Evolutionary conservation across 2,113 vertebrate species (phyloP), one percentile per base, ranked within the genome.

Genomic region (Proteles cristata): DNA sequence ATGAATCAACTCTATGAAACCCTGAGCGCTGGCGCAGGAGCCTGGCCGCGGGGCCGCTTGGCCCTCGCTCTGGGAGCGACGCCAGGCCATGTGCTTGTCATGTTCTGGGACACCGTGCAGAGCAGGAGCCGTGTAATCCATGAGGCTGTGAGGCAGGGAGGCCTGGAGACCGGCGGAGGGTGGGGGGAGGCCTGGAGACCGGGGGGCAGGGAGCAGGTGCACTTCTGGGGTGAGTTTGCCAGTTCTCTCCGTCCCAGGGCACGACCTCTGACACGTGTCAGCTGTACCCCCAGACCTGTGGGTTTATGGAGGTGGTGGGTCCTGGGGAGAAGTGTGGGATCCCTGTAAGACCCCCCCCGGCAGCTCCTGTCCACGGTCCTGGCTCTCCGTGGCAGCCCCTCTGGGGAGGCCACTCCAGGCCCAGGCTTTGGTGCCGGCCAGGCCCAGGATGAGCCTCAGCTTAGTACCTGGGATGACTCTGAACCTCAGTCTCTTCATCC

Each of bases 61-160:
- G 96, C 87, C 84, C 76, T 0, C 0, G 2, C 35, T 16, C 35
- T 0, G 1, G 82, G 50, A 39, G 25, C 10, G 0, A 14, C 5
- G 39, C 96, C 98, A 97, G 90, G 90, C 92, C 55, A 80, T 86
- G 50, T 97, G 97, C 96, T 96, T 65, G 95, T 97, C 95, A 69
- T 95, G 96, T 98, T 98, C 97, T 94, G 94, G 97, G 97, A 98
- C 93, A 94, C 83, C 2, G 8, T 50, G 58, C 43, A 23, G 25
- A 43, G 87, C 53, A 3, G 35, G 53, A 28, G 26, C 26, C 4
- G 1, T 4, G 5, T 0, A 58, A n/a, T n/a, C 26, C 25, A 23
- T 2, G 35, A 35, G 5, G 45, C 43, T 33, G 17, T 31, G 61
- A 5, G 33, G 61, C 11, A 0, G 5, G 21, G 7, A 3, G 71